A percentile compares a stretch with the other conserved stretches of the same genome.
Evolutionary conservation across 37 sponge, comb jelly and placozoan species (phyloP).

Genomic region (Spongilla lacustris): DNA sequence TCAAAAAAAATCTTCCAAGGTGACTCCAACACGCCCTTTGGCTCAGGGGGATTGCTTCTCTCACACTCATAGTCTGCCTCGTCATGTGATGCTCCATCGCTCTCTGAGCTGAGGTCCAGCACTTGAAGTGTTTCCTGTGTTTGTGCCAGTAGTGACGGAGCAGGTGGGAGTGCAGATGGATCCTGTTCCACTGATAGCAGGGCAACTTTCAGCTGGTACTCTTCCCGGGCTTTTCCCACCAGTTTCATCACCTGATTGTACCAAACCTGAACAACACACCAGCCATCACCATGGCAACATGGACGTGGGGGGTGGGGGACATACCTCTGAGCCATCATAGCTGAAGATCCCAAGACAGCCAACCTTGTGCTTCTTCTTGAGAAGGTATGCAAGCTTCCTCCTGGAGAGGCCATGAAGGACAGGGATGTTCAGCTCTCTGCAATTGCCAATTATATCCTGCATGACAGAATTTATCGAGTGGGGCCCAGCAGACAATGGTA

Average conservation of each 20-base stretch:
- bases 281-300: too few relatives aligned
- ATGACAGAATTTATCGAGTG: slow-evolving; percentile 75
- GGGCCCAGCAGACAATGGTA: too few relatives aligned
- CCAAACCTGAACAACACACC: slow-evolving; percentile 42
- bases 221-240: slow-evolving; percentile 42
- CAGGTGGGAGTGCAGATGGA: not conserved
- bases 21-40: not conserved
- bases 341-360: slow-evolving; percentile 92
- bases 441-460: slow-evolving; percentile 45
- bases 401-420: slow-evolving; percentile 84
- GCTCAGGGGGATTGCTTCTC: not conserved
- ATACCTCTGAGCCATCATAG: slow-evolving; percentile 95
- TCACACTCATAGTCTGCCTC: not conserved
- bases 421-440: slow-evolving; percentile 71
- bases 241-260: slow-evolving; percentile 58
- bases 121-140: too few relatives aligned
- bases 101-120: not conserved
- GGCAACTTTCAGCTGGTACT: slow-evolving; percentile 36
- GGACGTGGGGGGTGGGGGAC: too few relatives aligned
- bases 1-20: not conserved
- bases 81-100: not conserved
- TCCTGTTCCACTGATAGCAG: not conserved
- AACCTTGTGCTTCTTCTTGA: slow-evolving; percentile 77
- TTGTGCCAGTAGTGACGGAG: not conserved
- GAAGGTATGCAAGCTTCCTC: slow-evolving; percentile 55